Evolutionary conservation across 2,113 vertebrate species (phyloP), one percentile per base, ranked within the genome.

Genomic region (Aegithalos caudatus): DNA sequence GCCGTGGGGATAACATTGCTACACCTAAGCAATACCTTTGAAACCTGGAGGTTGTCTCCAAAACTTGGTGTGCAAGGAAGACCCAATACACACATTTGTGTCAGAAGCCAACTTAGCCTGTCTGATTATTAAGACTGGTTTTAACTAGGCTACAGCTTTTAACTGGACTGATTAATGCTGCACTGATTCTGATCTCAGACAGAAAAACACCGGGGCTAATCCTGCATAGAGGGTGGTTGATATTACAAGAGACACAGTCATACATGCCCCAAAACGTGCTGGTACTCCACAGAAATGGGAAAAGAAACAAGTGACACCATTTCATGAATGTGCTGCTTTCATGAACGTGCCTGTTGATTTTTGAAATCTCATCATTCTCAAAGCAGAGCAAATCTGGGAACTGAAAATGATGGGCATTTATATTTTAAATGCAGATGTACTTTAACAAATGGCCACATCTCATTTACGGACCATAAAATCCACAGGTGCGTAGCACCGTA

Each of bases 281-380:
- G 86, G 74, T 81, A 67, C 64, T 81, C 62, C 6, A 9, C 50
- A 65, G 50, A 86, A 92, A n/a, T 35, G 57, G 54, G 62, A 91
- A 92, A 66, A 56, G 71, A 92, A 96, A 95, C 60, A 92, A 93
- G 88, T 65, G 38, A 86, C 90, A 95, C 53, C 71, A 91, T n/a
- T n/a, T n/a, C n/a, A n/a, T n/a, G n/a, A n/a, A n/a, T 16, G 74
- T 3, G 23, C 66, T 84, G 65, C 48, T 91, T 91, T 88, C 62
- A 78, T 74, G 64, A 96, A 95, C 24, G 72, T 1, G 35, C 35
- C 48, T 81, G 44, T 61, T 88, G 67, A 78, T 60, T 92, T 94
- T 24, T 76, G 76, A 83, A 83, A 96, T 67, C 29, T 82, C 47
- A 78, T 66, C 37, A 23, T 73, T 96, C 92, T 83, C 4, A 2